Evolutionary conservation across 2,888 invertebrate species (phyloP).

Genomic region (Apoda limacodes): DNA sequence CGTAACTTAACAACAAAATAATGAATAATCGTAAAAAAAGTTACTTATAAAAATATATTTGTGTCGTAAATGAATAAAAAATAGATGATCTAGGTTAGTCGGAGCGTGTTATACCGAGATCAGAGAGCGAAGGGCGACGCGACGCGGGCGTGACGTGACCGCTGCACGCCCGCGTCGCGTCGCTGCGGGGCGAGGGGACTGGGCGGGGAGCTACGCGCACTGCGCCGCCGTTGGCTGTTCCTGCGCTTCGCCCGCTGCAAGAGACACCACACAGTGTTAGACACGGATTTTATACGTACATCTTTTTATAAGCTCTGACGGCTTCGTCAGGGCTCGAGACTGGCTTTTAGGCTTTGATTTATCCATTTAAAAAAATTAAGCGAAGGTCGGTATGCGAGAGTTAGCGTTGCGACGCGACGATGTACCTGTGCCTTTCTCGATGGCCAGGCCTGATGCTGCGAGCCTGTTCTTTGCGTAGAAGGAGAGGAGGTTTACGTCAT

Average conservation of each 20-base stretch:
- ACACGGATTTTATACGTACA: slow-evolving; percentile 55
- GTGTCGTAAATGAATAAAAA: slow-evolving; percentile 43
- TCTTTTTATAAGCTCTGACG: slow-evolving; percentile 23
- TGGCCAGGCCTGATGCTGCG: slow-evolving; percentile 69
- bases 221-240: slow-evolving; percentile 69
- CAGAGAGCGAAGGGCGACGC: slow-evolving; percentile 51
- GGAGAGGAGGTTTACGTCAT: slow-evolving; percentile 88
- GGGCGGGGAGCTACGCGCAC: slow-evolving; percentile 61
- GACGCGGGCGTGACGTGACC: slow-evolving; percentile 24
- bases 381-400: slow-evolving; percentile 36
- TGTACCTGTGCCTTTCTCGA: slow-evolving; percentile 64
- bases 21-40: no score
- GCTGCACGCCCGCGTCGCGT: slow-evolving; percentile 19
- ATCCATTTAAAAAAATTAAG: background rate
- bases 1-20: no score
- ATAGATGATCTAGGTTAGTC: slow-evolving; percentile 59
- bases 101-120: slow-evolving; percentile 66
- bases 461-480: slow-evolving; percentile 87
- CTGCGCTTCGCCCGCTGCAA: slow-evolving; percentile 68
- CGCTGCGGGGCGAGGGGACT: slow-evolving; percentile 30
- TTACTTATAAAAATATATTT: no score
- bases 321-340: slow-evolving; percentile 33
- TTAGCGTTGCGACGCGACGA: slow-evolving; percentile 42
- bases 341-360: slow-evolving; percentile 24
- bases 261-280: slow-evolving; percentile 70